Percentiles rank a stretch among this genome's conserved stretches.
Evolutionary conservation across 2,113 vertebrate genomes (phyloP).

Genomic region (Ailurus styani): DNA sequence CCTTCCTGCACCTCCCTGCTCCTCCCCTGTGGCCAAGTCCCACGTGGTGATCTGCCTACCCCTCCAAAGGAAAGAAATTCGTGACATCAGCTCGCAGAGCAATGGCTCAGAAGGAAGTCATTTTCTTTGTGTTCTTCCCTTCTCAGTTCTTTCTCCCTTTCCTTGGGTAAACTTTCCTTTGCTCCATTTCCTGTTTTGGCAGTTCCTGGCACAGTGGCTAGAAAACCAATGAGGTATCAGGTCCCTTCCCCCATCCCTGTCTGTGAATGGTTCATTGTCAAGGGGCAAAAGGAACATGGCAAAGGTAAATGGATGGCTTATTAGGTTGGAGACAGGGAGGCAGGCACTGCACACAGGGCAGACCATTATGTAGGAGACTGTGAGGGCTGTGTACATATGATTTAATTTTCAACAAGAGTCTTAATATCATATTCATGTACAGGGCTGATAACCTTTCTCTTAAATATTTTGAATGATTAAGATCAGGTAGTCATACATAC

Average conservation of each 20-base stretch:
- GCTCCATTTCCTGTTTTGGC: background rate
- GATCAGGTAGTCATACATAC: background rate
- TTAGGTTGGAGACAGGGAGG: background rate
- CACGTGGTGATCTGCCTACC: background rate
- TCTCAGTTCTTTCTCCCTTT: background rate
- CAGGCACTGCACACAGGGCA: background rate
- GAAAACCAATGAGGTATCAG: background rate
- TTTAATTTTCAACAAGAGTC: background rate
- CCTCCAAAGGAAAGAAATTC: background rate
- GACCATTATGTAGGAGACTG: background rate
- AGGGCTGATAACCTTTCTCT: background rate
- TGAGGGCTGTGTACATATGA: background rate
- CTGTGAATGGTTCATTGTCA: background rate
- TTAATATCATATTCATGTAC: background rate
- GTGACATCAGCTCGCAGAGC: background rate
- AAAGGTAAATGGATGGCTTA: background rate
- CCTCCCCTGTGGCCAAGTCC: background rate
- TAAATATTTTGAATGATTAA: slow-evolving; percentile 29
- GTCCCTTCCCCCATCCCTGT: background rate
- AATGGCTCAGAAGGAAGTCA: background rate
- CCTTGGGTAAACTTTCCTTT: background rate
- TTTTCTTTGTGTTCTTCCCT: background rate
- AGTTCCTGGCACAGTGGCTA: background rate
- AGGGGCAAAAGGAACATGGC: background rate
- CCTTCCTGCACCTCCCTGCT: background rate